A percentile compares a stretch with the other conserved stretches of the same genome.
Evolutionary conservation across 2,888 invertebrate species (phyloP).

Genomic region (Nemoura dubitans): DNA sequence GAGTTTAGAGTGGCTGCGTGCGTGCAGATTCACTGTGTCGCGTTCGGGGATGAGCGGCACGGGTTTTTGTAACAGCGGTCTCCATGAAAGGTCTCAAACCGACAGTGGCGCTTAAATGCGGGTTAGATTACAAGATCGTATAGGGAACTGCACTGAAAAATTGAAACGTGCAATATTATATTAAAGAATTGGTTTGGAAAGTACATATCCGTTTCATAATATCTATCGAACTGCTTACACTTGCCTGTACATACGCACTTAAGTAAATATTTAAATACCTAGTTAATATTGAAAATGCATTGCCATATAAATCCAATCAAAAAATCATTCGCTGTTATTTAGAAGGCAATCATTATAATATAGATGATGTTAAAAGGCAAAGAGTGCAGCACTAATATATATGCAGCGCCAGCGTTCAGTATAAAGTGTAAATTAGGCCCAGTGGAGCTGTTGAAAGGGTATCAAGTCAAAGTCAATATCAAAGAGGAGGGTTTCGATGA

Average conservation of each 20-base stretch:
- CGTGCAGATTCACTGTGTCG: too few relatives aligned
- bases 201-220: too few relatives aligned
- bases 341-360: not conserved
- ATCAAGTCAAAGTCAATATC: slow-evolving; percentile 24
- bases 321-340: not conserved
- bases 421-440: slow-evolving; percentile 38
- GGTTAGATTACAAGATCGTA: too few relatives aligned
- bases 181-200: too few relatives aligned
- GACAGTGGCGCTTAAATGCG: too few relatives aligned
- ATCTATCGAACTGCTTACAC: too few relatives aligned
- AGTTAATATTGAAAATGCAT: not conserved
- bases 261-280: not conserved
- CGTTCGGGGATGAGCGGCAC: too few relatives aligned
- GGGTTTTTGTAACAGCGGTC: too few relatives aligned
- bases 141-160: too few relatives aligned
- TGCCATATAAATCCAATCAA: not conserved
- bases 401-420: not conserved
- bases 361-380: not conserved
- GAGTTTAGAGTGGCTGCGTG: too few relatives aligned
- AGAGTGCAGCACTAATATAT: not conserved
- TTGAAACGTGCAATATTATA: too few relatives aligned
- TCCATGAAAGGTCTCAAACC: too few relatives aligned
- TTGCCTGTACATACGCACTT: not conserved
- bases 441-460: not conserved
- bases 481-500: slow-evolving; percentile 40